Conservation (phyloP, 2,797 vertebrate genomes). For the Spizella passerina region DNA sequence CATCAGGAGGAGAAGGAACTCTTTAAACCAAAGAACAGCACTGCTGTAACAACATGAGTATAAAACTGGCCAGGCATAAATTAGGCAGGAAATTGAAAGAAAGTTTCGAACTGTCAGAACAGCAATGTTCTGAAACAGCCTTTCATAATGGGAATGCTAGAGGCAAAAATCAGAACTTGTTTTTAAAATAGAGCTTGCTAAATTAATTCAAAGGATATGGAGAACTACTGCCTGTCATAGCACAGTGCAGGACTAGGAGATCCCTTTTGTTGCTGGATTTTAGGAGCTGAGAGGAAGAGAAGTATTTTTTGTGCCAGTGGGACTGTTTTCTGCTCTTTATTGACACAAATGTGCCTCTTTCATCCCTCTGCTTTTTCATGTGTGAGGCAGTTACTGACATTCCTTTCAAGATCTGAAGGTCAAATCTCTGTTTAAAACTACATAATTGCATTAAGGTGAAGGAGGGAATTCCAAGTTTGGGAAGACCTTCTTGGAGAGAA, state of each 20-base stretch:
- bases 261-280: slow-evolving; percentile 46
- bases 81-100: slow-evolving; percentile 54
- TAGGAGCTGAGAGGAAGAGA: not conserved
- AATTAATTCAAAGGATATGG: slow-evolving; percentile 42
- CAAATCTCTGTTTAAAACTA: slow-evolving; percentile 32
- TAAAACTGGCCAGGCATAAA: slow-evolving; percentile 38
- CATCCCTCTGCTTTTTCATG: not conserved
- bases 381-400: slow-evolving; percentile 30
- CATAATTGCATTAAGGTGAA: slow-evolving; percentile 7
- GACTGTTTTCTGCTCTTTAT: slow-evolving; percentile 24
- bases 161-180: slow-evolving; percentile 55
- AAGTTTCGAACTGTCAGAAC: slow-evolving; percentile 41
- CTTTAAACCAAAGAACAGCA: slow-evolving; percentile 20
- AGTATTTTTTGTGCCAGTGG: slow-evolving; percentile 2
- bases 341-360: slow-evolving; percentile 39
- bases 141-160: slow-evolving; percentile 60
- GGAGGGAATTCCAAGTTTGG: not conserved
- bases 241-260: not conserved
- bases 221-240: not conserved
- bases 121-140: slow-evolving; percentile 39
- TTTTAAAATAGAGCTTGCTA: slow-evolving; percentile 45
- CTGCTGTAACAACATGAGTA: not conserved
- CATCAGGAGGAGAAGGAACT: slow-evolving; percentile 18
- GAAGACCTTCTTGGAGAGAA: not conserved
- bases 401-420: slow-evolving; percentile 48